Evolutionary conservation across 2,113 vertebrate genomes (phyloP).

Genomic region (Arenaria interpres): DNA sequence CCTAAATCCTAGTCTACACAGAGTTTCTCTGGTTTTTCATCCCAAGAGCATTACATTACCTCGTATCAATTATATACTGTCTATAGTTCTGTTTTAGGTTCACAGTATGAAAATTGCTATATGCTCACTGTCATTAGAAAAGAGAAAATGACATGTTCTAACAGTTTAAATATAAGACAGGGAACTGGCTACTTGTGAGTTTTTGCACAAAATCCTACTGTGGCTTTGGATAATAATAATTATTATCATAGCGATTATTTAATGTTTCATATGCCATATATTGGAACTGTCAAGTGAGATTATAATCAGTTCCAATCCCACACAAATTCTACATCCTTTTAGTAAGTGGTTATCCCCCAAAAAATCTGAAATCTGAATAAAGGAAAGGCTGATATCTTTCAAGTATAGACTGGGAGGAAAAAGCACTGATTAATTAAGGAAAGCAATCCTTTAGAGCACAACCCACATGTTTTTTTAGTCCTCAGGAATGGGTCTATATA

Average conservation of each 20-base stretch:
- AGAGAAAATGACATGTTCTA: background rate
- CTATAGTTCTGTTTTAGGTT: background rate
- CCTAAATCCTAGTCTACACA: background rate
- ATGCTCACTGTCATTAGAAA: background rate
- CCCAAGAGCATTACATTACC: background rate
- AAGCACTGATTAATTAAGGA: background rate
- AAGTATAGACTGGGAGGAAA: background rate
- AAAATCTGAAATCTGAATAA: background rate
- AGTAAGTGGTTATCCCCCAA: accelerated
- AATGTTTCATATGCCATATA: background rate
- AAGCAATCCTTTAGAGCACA: background rate
- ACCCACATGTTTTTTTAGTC: background rate
- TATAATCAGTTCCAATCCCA: background rate
- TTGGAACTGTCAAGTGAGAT: background rate
- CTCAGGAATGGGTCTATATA: background rate
- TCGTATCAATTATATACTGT: background rate
- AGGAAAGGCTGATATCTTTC: background rate
- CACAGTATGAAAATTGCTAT: background rate
- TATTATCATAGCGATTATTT: background rate
- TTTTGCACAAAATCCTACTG: background rate
- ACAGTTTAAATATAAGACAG: background rate
- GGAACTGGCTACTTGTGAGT: background rate
- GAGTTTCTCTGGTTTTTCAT: background rate
- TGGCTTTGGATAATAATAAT: background rate
- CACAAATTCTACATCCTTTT: background rate